These are phyloP conservation scores for Anseranas semipalmata DNA, from an alignment of 2,113 vertebrate species.

Conservation along the genomic window DNA sequence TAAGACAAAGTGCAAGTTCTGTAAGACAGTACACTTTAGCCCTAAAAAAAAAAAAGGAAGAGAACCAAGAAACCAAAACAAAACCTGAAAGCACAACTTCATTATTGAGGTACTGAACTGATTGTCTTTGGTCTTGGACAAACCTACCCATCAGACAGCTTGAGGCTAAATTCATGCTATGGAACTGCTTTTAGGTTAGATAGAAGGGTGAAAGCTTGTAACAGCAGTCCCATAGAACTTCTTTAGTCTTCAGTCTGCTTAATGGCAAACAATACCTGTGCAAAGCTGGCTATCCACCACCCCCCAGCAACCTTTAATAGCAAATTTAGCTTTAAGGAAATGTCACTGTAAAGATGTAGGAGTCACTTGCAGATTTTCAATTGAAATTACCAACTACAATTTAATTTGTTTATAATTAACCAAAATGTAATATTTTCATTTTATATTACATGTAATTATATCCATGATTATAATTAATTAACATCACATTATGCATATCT, in stretches of 20 bases:
- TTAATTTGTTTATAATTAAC: neutral
- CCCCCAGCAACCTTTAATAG: neutral
- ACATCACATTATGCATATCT: neutral
- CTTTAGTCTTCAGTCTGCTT: neutral
- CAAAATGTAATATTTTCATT: neutral
- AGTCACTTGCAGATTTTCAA: neutral
- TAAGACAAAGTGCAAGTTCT: neutral
- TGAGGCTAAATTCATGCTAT: neutral
- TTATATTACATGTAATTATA: neutral
- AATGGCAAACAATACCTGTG: neutral
- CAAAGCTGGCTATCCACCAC: neutral
- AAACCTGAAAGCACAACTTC: neutral
- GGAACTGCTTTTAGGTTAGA: neutral
- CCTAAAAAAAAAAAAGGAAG: neutral
- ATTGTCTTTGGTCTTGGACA: neutral
- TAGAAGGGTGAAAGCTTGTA: neutral
- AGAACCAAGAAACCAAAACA: neutral
- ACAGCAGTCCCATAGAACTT: neutral
- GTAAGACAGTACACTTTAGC: neutral
- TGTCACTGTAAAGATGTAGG: neutral
- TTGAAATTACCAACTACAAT: neutral
- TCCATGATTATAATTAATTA: neutral
- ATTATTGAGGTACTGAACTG: neutral
- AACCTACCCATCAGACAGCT: neutral
- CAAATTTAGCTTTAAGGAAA: neutral